Evolutionary conservation across 2,888 invertebrate genomes (phyloP).

Genomic region (Athalia cordata): DNA sequence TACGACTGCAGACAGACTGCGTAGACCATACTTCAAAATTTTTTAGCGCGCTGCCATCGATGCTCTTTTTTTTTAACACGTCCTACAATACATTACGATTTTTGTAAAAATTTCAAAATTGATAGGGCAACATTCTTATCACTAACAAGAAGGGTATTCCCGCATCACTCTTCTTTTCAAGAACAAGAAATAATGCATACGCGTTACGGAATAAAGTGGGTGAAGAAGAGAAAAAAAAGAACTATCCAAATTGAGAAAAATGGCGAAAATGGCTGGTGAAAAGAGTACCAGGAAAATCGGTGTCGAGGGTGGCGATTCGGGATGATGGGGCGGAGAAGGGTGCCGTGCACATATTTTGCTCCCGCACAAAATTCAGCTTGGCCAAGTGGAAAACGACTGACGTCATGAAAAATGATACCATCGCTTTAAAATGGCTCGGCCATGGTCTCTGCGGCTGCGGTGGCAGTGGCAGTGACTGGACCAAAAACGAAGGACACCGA

Average conservation of each 20-base stretch:
- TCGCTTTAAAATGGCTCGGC: conserved; percentile 57
- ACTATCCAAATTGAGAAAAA: not conserved
- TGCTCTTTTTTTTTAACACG: no score
- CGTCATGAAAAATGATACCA: conserved; percentile 61
- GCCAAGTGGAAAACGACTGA: conserved; percentile 62
- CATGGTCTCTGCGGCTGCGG: not conserved
- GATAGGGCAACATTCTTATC: no score
- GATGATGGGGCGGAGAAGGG: not conserved
- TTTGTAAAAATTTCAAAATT: no score
- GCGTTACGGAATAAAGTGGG: no score
- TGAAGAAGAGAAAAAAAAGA: no score
- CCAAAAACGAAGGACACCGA: not conserved
- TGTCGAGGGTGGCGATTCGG: not conserved
- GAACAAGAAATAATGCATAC: no score
- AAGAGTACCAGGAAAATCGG: not conserved
- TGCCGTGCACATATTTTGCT: conserved; percentile 51
- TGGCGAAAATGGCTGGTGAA: conserved; percentile 8
- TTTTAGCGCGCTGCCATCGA: no score
- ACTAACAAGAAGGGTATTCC: no score
- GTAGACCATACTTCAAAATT: no score
- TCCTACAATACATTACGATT: no score
- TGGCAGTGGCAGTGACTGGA: not conserved
- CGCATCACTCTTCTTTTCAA: no score
- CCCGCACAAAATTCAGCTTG: conserved; percentile 51
- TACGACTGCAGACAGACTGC: no score